Conservation (phyloP, 2,888 invertebrate species). For the Phasia obesa region DNA sequence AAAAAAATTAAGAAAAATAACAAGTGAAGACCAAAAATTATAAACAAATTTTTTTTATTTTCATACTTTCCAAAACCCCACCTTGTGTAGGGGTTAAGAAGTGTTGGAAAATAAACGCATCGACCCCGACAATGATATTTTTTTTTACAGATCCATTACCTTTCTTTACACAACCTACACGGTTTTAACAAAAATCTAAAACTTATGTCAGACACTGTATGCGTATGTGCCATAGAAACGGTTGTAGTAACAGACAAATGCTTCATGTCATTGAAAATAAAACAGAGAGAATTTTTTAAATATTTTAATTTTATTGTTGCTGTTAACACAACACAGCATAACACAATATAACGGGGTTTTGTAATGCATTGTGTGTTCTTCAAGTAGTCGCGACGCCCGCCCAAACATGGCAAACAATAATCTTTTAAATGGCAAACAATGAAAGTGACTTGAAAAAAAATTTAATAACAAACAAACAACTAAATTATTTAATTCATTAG, state of each 20-base stretch:
- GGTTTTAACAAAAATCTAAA: not conserved
- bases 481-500: not conserved
- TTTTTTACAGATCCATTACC: no score
- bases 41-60: no score
- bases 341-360: slow-evolving; percentile 44
- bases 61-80: no score
- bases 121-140: no score
- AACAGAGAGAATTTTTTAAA: slow-evolving; percentile 35
- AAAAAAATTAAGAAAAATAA: no score
- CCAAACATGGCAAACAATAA: slow-evolving; percentile 36
- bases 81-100: no score
- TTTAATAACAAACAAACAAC: slow-evolving; percentile 33
- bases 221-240: not conserved
- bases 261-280: slow-evolving; percentile 32
- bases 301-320: slow-evolving; percentile 13
- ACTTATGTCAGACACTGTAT: slow-evolving; percentile 12
- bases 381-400: slow-evolving; percentile 27
- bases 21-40: no score
- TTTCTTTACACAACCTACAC: no score
- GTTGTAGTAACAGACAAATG: slow-evolving; percentile 6
- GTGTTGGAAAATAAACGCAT: no score
- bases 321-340: slow-evolving; percentile 29
- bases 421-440: slow-evolving; percentile 60
- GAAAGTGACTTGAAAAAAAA: slow-evolving; percentile 48
- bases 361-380: slow-evolving; percentile 37